Percentiles rank a stretch among this genome's conserved stretches.
Conservation (phyloP, 2,113 vertebrate genomes). For the Philantomba maxwellii region DNA sequence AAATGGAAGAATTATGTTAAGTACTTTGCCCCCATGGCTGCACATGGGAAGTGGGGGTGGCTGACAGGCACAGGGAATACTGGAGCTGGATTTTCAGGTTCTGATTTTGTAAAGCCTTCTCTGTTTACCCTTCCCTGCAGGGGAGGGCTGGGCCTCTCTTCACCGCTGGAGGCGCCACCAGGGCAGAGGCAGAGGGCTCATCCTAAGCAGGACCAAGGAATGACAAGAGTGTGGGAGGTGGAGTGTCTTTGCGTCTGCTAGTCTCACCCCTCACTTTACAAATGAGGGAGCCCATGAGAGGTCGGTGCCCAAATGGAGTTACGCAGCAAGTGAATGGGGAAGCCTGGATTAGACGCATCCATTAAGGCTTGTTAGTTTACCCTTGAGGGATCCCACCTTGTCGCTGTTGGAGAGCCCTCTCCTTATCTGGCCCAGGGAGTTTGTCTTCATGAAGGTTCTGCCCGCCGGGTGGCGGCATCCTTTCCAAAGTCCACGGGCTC, state of each 20-base stretch:
- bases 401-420: neutral
- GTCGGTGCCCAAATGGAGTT: neutral
- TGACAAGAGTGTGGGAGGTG: neutral
- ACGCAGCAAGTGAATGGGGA: neutral
- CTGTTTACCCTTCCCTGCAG: neutral
- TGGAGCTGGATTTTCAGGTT: conserved; percentile 13
- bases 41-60: neutral
- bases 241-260: neutral
- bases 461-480: neutral
- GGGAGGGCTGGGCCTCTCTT: neutral
- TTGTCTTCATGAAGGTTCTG: neutral
- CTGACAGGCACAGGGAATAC: neutral
- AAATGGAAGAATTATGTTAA: neutral
- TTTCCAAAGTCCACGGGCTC: neutral
- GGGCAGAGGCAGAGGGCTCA: neutral
- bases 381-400: neutral
- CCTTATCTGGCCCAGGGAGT: neutral
- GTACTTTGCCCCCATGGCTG: neutral
- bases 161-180: neutral
- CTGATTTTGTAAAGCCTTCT: neutral
- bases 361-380: neutral
- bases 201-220: neutral
- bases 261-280: neutral
- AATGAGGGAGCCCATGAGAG: neutral
- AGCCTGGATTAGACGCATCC: neutral